These are phyloP conservation scores for Rhodophaea formosa DNA, from an alignment of 2,888 invertebrate species.

Conservation along the genomic window DNA sequence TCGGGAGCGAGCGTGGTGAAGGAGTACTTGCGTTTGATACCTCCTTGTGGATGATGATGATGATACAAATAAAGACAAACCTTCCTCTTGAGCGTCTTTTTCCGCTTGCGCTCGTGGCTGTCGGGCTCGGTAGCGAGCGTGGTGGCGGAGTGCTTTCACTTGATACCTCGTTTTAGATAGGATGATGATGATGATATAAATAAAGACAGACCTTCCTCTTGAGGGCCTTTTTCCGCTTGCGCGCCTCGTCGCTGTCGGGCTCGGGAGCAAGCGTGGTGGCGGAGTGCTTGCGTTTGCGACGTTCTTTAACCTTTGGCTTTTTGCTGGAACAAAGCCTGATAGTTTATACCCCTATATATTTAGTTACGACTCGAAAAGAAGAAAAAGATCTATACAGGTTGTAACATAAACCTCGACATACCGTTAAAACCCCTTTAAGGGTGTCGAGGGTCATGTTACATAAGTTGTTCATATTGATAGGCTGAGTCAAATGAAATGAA, in stretches of 20 bases:
- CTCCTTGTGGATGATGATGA: too few relatives aligned
- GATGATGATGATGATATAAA: not conserved
- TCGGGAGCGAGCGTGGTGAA: slow-evolving; percentile 24
- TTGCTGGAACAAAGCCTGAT: slow-evolving; percentile 38
- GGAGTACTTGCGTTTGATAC: slow-evolving; percentile 59
- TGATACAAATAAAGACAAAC: too few relatives aligned
- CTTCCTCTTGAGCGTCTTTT: slow-evolving; percentile 50
- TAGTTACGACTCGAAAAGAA: too few relatives aligned
- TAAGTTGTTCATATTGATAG: too few relatives aligned
- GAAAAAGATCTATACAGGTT: too few relatives aligned
- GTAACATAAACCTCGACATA: too few relatives aligned
- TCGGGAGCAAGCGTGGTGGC: slow-evolving; percentile 23
- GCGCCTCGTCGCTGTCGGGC: slow-evolving; percentile 48
- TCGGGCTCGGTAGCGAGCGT: slow-evolving; percentile 34
- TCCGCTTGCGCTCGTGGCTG: slow-evolving; percentile 51
- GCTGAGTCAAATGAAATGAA: too few relatives aligned
- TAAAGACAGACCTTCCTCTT: slow-evolving; percentile 47
- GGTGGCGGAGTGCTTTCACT: slow-evolving; percentile 51
- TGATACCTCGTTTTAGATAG: slow-evolving; percentile 41
- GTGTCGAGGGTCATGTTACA: too few relatives aligned
- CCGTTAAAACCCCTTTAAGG: too few relatives aligned
- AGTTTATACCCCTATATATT: too few relatives aligned
- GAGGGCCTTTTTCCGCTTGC: slow-evolving; percentile 46
- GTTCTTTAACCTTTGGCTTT: slow-evolving; percentile 47
- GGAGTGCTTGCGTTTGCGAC: slow-evolving; percentile 52